Evolutionary conservation across 2,113 vertebrate genomes (phyloP).

Genomic region (Prochilodus magdalenae): DNA sequence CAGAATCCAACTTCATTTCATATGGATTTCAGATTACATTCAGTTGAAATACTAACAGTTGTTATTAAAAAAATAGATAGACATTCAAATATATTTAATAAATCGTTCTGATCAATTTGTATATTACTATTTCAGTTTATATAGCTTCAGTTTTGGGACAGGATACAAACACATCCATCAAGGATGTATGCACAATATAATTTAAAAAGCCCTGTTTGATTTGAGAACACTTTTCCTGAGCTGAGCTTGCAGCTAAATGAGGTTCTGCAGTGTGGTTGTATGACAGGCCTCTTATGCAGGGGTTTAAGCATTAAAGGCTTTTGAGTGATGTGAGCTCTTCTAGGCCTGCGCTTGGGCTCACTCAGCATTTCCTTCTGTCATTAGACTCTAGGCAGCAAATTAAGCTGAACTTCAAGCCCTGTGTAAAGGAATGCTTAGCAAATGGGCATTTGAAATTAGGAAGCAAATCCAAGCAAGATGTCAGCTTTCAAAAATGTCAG

Average conservation of each 20-base stretch:
- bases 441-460: not conserved
- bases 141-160: too few relatives aligned
- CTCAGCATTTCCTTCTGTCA: not conserved
- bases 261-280: not conserved
- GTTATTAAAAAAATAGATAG: too few relatives aligned
- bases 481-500: not conserved
- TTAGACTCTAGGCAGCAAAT: slow-evolving; percentile 7
- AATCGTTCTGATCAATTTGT: too few relatives aligned
- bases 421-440: not conserved
- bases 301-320: slow-evolving; percentile 18
- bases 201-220: not conserved
- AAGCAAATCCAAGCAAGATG: not conserved
- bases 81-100: too few relatives aligned
- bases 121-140: too few relatives aligned
- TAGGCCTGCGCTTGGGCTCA: not conserved
- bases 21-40: too few relatives aligned
- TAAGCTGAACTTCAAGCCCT: not conserved
- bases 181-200: not conserved
- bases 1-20: too few relatives aligned
- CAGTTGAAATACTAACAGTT: too few relatives aligned
- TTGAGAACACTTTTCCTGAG: not conserved
- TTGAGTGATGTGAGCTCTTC: slow-evolving; percentile 6
- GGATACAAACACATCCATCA: too few relatives aligned
- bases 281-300: slow-evolving; percentile 29
- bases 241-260: not conserved